These are phyloP conservation scores for Aurelia sp. DNA, from an alignment of 30 jellyfish, hydroid and myxozoan species.

Conservation along the genomic window DNA sequence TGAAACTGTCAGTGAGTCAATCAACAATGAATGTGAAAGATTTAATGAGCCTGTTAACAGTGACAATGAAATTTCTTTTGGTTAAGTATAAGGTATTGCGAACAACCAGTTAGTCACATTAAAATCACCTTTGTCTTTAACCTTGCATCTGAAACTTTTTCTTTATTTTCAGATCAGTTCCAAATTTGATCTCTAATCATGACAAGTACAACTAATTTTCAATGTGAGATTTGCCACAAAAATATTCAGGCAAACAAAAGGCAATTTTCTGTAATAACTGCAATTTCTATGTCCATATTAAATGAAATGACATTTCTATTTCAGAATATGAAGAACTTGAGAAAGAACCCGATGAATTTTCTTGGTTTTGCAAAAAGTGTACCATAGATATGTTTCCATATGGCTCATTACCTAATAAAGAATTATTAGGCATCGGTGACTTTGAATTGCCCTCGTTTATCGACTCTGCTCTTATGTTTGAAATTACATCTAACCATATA, in stretches of 20 bases:
- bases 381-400: constrained; percentile 46
- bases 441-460: background rate
- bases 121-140: background rate
- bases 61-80: constrained; percentile 4
- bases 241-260: constrained; percentile 38
- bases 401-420: constrained; percentile 55
- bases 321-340: constrained; percentile 8
- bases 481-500: too few species aligned
- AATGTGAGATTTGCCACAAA: constrained; percentile 66
- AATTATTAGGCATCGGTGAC: constrained; percentile 9
- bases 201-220: constrained; percentile 19
- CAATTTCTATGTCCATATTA: constrained; percentile 27
- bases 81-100: too few species aligned
- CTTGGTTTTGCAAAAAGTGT: background rate
- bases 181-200: background rate
- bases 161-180: too few species aligned
- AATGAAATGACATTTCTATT: constrained; percentile 33
- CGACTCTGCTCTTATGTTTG: constrained; percentile 30
- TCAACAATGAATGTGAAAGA: background rate
- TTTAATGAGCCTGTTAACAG: background rate
- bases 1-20: background rate
- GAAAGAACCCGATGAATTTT: too few species aligned
- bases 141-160: background rate
- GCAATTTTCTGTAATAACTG: constrained; percentile 29
- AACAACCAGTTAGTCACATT: background rate